Evolutionary conservation across 1,140 invertebrate species (phyloP).

Genomic region (Meloidogyne hapla): DNA sequence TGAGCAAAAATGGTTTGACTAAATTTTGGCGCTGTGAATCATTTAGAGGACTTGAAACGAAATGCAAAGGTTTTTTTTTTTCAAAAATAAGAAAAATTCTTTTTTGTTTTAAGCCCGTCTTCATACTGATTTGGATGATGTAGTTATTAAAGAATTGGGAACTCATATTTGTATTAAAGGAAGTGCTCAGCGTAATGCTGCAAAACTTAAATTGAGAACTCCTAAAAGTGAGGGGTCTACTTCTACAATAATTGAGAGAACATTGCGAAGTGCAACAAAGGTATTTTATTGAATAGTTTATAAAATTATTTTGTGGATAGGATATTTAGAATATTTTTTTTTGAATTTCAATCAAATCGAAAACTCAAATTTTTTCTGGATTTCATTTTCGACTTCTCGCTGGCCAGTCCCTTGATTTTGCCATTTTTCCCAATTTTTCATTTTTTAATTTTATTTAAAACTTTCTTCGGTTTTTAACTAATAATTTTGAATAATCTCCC

Average conservation of each 20-base stretch:
- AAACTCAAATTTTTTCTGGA: too few species aligned
- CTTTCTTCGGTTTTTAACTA: too few species aligned
- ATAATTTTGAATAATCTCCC: too few species aligned
- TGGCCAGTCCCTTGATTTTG: too few species aligned
- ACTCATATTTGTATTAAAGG: not conserved
- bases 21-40: conserved; percentile 23
- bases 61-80: conserved; percentile 9
- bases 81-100: not conserved
- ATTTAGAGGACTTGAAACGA: not conserved
- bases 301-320: too few species aligned
- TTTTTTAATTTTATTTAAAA: too few species aligned
- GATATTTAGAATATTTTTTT: too few species aligned
- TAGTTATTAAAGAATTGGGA: not conserved
- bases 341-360: too few species aligned
- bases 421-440: too few species aligned
- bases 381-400: too few species aligned
- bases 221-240: not conserved
- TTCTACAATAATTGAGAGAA: not conserved
- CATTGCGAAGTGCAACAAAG: not conserved
- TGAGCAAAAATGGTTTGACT: conserved; percentile 6
- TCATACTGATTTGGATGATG: not conserved
- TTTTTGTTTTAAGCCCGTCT: not conserved
- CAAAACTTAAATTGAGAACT: not conserved
- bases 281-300: too few species aligned
- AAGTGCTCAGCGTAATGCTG: not conserved